Percentiles rank a stretch among this genome's conserved stretches.
Evolutionary conservation across 2,113 vertebrate genomes (phyloP).

Genomic region (Paradoxurus hermaphroditus): DNA sequence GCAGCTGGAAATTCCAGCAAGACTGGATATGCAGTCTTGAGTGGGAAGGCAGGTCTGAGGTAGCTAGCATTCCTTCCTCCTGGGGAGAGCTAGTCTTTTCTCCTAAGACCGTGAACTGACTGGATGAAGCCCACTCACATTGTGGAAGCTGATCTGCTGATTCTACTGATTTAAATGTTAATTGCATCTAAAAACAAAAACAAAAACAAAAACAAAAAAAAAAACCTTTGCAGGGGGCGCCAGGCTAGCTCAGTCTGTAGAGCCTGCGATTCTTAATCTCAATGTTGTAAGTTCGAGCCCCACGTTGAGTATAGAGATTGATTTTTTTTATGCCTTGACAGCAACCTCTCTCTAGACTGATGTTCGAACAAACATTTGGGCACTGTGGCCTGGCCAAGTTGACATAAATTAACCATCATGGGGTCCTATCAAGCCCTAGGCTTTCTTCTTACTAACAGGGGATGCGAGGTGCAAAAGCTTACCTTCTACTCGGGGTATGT

Average conservation of each 20-base stretch:
- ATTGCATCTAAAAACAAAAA: neutral
- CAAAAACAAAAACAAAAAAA: too few relatives aligned
- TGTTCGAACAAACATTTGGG: neutral
- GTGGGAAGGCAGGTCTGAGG: neutral
- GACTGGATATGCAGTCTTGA: neutral
- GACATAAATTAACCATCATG: neutral
- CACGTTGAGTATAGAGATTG: too few relatives aligned
- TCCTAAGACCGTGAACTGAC: neutral
- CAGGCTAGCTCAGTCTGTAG: too few relatives aligned
- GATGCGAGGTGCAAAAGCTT: neutral
- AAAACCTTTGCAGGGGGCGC: neutral
- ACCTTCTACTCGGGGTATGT: neutral
- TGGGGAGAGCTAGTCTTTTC: neutral
- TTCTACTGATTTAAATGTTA: neutral
- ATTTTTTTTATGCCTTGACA: neutral
- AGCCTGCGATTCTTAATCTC: too few relatives aligned
- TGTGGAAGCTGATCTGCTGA: neutral
- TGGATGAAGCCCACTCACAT: neutral
- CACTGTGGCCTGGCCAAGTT: neutral
- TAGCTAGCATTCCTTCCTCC: neutral
- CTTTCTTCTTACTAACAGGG: neutral
- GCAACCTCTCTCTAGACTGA: neutral
- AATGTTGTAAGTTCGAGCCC: too few relatives aligned
- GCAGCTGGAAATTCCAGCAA: neutral
- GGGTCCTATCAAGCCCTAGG: neutral